Percentiles rank a stretch among this genome's conserved stretches.
phyloP scores from a whole-genome alignment of 2,113 vertebrate species.

The Myotis davidii region DNA sequence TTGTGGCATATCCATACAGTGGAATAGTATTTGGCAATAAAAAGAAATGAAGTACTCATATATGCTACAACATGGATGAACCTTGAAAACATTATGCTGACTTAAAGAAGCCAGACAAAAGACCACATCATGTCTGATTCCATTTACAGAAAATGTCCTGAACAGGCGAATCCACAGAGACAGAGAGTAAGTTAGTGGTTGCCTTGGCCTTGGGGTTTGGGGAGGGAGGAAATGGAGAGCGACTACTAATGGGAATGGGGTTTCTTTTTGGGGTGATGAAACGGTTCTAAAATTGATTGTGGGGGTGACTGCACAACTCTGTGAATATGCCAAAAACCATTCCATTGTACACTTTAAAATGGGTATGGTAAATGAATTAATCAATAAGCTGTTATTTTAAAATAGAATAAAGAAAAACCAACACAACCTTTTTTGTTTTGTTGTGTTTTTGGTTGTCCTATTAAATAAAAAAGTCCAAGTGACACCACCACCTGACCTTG shows the following conservation, averaged over 20 bases:
- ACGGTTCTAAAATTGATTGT: neutral
- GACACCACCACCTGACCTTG: neutral
- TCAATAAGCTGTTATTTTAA: neutral
- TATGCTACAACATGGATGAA: neutral
- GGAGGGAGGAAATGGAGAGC: neutral
- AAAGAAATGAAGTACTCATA: neutral
- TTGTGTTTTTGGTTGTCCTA: neutral
- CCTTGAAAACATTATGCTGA: neutral
- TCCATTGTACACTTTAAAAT: neutral
- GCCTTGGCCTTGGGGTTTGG: neutral
- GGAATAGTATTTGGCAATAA: neutral
- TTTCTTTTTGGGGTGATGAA: neutral
- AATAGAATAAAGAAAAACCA: neutral
- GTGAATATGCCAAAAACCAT: neutral
- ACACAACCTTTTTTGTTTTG: neutral
- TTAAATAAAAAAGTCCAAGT: neutral
- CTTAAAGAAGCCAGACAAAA: neutral
- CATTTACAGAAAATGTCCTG: neutral
- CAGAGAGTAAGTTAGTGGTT: neutral
- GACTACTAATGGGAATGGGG: neutral
- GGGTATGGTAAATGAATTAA: neutral
- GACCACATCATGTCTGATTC: neutral
- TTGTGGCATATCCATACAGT: neutral
- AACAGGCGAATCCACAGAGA: neutral
- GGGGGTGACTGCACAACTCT: neutral